Base-by-base conservation (phyloP, 1,140 invertebrate genomes). In the Lithobius niger region DNA sequence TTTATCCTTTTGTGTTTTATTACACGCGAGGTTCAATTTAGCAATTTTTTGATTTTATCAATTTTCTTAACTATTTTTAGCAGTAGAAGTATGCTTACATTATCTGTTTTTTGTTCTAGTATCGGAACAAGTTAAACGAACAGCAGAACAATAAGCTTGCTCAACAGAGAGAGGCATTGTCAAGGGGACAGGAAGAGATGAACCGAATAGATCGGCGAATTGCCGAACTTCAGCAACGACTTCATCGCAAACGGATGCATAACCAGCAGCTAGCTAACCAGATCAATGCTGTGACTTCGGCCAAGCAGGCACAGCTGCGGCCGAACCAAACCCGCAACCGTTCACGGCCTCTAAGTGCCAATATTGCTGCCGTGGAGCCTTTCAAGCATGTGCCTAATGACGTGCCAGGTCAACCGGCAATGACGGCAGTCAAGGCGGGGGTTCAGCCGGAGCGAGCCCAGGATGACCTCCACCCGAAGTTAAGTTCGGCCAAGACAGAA, bases 81-180 rank as follows among this genome's bases (percentile, higher is more conserved):
- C n/a, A n/a, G n/a, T n/a, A n/a, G n/a, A n/a, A n/a, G n/a, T n/a
- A n/a, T 36, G n/a, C n/a, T 36, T 36, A 36, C 31, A 25, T 54
- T 50, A 55, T 59, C 27, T 57, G 31, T 61, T 57, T 54, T 61
- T 58, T 50, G 53, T 73, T 76, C 42, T 73, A 96, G 90, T 93
- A 93, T 69, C 87, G 91, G 22, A 95, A 95, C 72, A 94, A 95
- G 69, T 73, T 97, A 67, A 93, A 92, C 69, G 86, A 95, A 67
- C 88, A 96, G 66, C 91, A 97, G 70, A 91, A 87, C 67, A 83
- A 82, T 31, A 77, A 88, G 56, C 75, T 96, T 52, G 82, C 83
- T 50, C 82, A 87, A 60, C 90, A 95, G 70, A 77, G 88, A 45
- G 84, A 93, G 59, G 83, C 86, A 18, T 69, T 97, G 59, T 81